Percentiles rank a stretch among this genome's conserved stretches.
These are phyloP conservation scores for Anguilla anguilla DNA, from an alignment of 2,797 vertebrate genomes.

Conservation along the genomic window DNA sequence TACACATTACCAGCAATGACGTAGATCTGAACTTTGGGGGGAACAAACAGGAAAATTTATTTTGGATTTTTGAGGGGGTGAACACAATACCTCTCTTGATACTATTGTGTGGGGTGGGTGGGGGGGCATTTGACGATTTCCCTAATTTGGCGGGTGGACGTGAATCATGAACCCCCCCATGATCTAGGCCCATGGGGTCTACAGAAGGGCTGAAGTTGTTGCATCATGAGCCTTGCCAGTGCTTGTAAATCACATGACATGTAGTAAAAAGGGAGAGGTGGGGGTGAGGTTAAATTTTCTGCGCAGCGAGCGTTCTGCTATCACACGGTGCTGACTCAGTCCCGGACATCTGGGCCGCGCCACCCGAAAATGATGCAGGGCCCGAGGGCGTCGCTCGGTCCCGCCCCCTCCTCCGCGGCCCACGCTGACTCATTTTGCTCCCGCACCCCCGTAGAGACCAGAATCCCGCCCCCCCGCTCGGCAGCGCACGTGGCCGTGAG, in stretches of 20 bases:
- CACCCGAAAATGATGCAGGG: not conserved
- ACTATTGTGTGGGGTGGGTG: too few relatives aligned
- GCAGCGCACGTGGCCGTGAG: too few relatives aligned
- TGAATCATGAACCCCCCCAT: too few relatives aligned
- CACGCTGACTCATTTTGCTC: slow-evolving; percentile 47
- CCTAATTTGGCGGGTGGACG: too few relatives aligned
- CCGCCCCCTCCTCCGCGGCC: slow-evolving; percentile 28
- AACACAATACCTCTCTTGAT: too few relatives aligned
- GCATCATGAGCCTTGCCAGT: slow-evolving; percentile 29
- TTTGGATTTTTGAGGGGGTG: too few relatives aligned
- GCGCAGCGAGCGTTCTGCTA: slow-evolving; percentile 44
- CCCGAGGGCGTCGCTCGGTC: slow-evolving; percentile 50
- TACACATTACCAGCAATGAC: not conserved
- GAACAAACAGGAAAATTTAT: too few relatives aligned
- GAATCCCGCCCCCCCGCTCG: too few relatives aligned
- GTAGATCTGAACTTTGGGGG: too few relatives aligned
- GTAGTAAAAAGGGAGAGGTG: slow-evolving; percentile 41
- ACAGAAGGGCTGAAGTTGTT: not conserved
- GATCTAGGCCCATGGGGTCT: not conserved
- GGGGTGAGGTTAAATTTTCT: slow-evolving; percentile 40
- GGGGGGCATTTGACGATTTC: too few relatives aligned
- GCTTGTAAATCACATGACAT: slow-evolving; percentile 66
- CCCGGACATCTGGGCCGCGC: not conserved
- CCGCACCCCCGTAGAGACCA: not conserved
- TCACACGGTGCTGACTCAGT: slow-evolving; percentile 48